Base-by-base conservation (phyloP, 2,113 vertebrate species). In the Osmerus mordax region DNA sequence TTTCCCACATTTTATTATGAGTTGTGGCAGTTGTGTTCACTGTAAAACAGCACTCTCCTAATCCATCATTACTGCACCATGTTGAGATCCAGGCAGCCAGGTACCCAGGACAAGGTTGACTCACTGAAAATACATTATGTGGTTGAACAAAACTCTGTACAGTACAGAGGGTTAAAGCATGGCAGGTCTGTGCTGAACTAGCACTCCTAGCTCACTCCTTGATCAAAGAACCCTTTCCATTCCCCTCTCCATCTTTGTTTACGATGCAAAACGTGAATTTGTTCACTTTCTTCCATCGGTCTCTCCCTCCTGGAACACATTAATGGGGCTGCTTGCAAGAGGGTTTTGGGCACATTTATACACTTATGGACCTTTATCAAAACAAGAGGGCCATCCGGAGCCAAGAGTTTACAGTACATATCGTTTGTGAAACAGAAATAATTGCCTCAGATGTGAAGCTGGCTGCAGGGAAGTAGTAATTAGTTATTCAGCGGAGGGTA, bases 281-380 rank as follows among this genome's bases (percentile, higher is more conserved):
- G 79, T 78, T 84, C 85, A 84, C 84, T 83, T 85, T 85, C 75
- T 75, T 86, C 66, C 62, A 70, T 82, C 81, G 78, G 77, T 81
- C 68, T 71, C 70, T 76, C 73, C 76, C 71, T 74, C 85, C 86
- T 91, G 89, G 87, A 89, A 86, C 73, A 70, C 77, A 92, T 90
- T 86, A 88, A 59, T 75, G 51, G n/a, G 18, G 65, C 72, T 77
- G 65, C 79, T 76, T 81, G 83, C 87, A 89, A 88, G 60, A 81
- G 74, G 61, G 72, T 88, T 89, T 81, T 82, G 82, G 81, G 67
- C 81, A 84, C 84, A 89, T 89, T 89, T 90, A 89, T 83, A 85
- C 82, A 84, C 76, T 78, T 76, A 79, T 77, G 74, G 76, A 55
- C 64, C 41, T 73, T 83, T 84, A 86, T 90, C 83, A 86, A 85